A percentile compares a stretch with the other conserved stretches of the same genome.
Evolutionary conservation across 2,113 vertebrate species (phyloP).

Genomic region (Centrocercus urophasianus): DNA sequence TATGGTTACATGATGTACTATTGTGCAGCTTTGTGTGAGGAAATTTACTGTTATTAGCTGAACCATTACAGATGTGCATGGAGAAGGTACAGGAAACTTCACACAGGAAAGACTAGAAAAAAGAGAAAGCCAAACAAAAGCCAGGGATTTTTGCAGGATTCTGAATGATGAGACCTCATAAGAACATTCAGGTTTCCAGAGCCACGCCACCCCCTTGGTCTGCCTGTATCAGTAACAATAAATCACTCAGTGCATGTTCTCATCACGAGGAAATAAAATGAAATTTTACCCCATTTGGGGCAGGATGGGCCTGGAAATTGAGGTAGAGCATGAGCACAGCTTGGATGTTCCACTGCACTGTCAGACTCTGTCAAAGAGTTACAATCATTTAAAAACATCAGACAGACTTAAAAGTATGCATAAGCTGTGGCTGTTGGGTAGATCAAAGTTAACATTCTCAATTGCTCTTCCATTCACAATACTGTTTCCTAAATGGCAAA

Average conservation of each 20-base stretch:
- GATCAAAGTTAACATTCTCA: neutral
- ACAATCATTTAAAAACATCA: neutral
- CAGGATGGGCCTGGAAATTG: accelerated
- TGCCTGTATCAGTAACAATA: neutral
- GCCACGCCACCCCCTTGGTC: neutral
- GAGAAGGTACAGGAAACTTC: neutral
- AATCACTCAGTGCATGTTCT: neutral
- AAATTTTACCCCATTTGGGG: neutral
- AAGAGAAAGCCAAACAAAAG: neutral
- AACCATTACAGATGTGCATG: neutral
- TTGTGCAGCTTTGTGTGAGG: neutral
- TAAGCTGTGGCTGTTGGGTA: neutral
- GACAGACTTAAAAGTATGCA: neutral
- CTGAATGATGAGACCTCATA: neutral
- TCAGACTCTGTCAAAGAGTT: neutral
- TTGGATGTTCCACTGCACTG: neutral
- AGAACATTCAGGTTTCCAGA: neutral
- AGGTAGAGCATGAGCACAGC: neutral
- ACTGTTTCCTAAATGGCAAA: neutral
- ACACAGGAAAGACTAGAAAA: neutral
- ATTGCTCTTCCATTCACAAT: neutral
- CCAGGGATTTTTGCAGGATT: neutral
- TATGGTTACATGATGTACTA: accelerated
- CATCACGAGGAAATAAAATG: neutral
- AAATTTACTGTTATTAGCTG: neutral